Evolutionary conservation across 2,888 invertebrate species (phyloP).

Genomic region (Conops quadrifasciatus): DNA sequence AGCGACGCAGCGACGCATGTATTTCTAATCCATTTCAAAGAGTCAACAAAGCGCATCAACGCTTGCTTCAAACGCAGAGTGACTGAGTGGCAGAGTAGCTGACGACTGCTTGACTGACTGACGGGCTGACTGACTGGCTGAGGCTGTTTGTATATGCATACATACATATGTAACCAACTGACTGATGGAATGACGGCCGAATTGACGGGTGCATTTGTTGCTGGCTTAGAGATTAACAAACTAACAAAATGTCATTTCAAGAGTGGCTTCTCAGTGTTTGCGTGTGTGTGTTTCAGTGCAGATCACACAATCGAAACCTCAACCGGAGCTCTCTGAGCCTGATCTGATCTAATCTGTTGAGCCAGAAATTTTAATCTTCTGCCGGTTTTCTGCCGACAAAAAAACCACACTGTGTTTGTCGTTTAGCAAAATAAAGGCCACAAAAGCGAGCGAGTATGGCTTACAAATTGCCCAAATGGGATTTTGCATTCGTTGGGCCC

Average conservation of each 20-base stretch:
- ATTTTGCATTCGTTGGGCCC: neutral
- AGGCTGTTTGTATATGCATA: too few species aligned
- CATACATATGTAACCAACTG: neutral
- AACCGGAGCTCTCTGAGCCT: neutral
- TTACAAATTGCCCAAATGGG: constrained; percentile 7
- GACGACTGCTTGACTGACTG: neutral
- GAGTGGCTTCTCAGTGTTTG: neutral
- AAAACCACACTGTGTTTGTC: too few species aligned
- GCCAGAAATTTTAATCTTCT: too few species aligned
- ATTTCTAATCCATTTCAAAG: constrained; percentile 54
- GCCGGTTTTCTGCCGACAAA: too few species aligned
- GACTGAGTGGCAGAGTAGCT: constrained; percentile 8
- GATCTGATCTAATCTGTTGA: too few species aligned
- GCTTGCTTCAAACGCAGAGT: constrained; percentile 15
- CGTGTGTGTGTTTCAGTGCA: neutral
- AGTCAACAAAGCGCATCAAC: constrained; percentile 54
- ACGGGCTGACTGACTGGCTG: too few species aligned
- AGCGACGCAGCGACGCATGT: neutral
- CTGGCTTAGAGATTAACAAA: neutral
- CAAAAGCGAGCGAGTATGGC: neutral
- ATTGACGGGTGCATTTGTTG: too few species aligned
- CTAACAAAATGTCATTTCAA: neutral
- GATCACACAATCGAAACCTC: neutral
- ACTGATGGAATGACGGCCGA: too few species aligned
- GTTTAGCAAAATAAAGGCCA: neutral